Evolutionary conservation across 2,113 vertebrate genomes (phyloP).

Genomic region (Hydrochoerus hydrochaeris): DNA sequence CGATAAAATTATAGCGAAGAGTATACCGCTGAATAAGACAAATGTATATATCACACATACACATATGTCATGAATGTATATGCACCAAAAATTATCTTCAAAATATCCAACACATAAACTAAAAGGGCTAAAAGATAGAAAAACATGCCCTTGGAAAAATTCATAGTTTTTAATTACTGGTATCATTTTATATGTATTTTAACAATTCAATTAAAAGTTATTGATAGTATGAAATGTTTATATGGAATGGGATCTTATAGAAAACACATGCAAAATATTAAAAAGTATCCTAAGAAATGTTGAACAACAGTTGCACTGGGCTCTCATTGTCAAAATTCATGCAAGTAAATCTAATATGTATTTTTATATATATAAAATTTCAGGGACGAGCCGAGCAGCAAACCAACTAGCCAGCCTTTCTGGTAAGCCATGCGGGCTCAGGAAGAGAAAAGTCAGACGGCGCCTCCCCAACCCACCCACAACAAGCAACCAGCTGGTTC

Average conservation of each 20-base stretch:
- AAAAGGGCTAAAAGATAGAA: neutral
- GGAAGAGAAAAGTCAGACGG: too few species aligned
- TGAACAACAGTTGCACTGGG: neutral
- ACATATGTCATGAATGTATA: neutral
- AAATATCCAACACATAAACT: neutral
- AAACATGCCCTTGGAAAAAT: neutral
- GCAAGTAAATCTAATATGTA: neutral
- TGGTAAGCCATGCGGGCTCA: too few species aligned
- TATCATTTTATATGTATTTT: neutral
- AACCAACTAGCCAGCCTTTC: too few species aligned
- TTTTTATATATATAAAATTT: neutral
- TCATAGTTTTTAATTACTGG: neutral
- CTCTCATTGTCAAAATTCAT: neutral
- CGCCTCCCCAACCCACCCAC: too few species aligned
- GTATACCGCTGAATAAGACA: neutral
- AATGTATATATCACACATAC: too few species aligned
- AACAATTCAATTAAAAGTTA: neutral
- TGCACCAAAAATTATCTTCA: neutral
- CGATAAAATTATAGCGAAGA: neutral
- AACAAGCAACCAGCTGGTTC: too few species aligned
- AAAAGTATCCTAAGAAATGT: neutral
- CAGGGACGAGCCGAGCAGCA: too few species aligned
- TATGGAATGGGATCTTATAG: neutral
- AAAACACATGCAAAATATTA: neutral
- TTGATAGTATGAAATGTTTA: neutral